Evolutionary conservation across 35 echinoderm and acorn worm species (phyloP).

Genomic region (Lytechinus variegatus): DNA sequence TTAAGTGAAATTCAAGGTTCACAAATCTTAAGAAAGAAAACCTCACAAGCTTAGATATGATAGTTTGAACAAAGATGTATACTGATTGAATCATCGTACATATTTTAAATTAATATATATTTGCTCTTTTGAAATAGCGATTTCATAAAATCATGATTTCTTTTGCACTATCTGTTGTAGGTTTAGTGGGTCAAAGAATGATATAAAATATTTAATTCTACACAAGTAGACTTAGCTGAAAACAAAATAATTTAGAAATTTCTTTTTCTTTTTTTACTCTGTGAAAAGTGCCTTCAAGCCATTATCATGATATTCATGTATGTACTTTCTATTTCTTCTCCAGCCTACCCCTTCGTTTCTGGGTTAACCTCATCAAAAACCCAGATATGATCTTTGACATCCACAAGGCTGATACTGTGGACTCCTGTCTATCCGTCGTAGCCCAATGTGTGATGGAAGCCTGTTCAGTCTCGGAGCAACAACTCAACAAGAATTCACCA

Average conservation of each 20-base stretch:
- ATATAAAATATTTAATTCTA: neutral
- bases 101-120: neutral
- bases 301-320: neutral
- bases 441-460: slow-evolving; percentile 96
- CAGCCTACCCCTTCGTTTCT: slow-evolving; percentile 96
- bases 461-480: slow-evolving; percentile 86
- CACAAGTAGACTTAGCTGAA: neutral
- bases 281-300: neutral
- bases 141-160: neutral
- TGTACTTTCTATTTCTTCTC: slow-evolving; percentile 16
- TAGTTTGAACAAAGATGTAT: too few relatives aligned
- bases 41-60: too few relatives aligned
- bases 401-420: slow-evolving; percentile 95
- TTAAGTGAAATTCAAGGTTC: neutral
- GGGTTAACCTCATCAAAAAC: slow-evolving; percentile 99
- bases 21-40: too few relatives aligned
- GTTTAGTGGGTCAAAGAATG: neutral
- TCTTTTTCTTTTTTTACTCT: neutral
- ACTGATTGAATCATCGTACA: neutral
- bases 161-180: neutral
- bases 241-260: neutral
- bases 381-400: slow-evolving; percentile 96
- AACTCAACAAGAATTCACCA: slow-evolving; percentile 89
- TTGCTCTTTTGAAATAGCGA: neutral
- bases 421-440: slow-evolving; percentile 94